Evolutionary conservation across 2,888 invertebrate species (phyloP).

Genomic region (Mesorhabditis sp.): DNA sequence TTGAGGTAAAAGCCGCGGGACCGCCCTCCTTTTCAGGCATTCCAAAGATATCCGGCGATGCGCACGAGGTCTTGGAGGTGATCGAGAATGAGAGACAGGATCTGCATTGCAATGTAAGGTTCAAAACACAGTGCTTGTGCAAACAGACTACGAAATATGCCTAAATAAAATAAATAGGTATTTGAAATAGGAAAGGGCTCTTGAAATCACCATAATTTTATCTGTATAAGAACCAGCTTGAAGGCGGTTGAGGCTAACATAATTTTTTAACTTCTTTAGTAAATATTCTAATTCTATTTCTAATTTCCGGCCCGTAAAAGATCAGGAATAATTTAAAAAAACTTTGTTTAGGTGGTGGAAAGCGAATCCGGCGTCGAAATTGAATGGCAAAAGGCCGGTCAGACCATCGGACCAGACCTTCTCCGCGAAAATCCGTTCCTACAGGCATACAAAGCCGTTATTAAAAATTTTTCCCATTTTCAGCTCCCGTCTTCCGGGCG

Average conservation of each 20-base stretch:
- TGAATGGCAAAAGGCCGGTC: constrained; percentile 51
- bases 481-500: constrained; percentile 44
- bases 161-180: background rate
- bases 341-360: background rate
- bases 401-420: constrained; percentile 31
- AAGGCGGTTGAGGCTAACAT: no score
- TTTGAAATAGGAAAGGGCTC: background rate
- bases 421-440: constrained; percentile 34
- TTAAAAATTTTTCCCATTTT: background rate
- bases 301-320: no score
- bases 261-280: no score
- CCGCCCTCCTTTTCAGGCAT: constrained; percentile 18
- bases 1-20: background rate
- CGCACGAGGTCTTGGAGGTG: constrained; percentile 31
- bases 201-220: no score
- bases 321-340: background rate
- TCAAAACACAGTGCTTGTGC: background rate
- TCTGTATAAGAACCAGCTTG: no score
- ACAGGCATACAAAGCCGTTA: constrained; percentile 15
- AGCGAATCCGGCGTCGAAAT: constrained; percentile 29
- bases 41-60: constrained; percentile 38
- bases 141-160: background rate
- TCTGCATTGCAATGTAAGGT: constrained; percentile 36
- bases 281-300: no score
- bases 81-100: constrained; percentile 26